Percentiles rank a stretch among this genome's conserved stretches.
phyloP scores from a whole-genome alignment of 2,113 vertebrate species.

The Leptobrachium leishanense region DNA sequence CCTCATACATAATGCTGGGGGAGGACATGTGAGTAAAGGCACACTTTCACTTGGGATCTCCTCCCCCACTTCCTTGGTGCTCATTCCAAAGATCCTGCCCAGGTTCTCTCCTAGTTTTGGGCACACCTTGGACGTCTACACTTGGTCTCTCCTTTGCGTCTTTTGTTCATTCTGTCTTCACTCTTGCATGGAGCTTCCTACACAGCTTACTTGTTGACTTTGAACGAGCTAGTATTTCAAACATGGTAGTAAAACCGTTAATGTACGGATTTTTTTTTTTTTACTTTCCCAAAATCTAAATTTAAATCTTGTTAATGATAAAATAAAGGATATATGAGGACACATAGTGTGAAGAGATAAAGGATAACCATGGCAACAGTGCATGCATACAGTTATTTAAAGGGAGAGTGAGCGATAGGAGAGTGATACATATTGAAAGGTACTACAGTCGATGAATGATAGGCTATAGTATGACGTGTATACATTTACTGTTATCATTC shows the following conservation, averaged over 20 bases:
- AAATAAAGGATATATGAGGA: too few relatives aligned
- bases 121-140: conserved; percentile 33
- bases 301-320: too few relatives aligned
- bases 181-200: conserved; percentile 37
- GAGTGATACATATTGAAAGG: too few relatives aligned
- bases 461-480: too few relatives aligned
- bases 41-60: conserved; percentile 50
- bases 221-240: neutral
- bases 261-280: too few relatives aligned
- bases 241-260: neutral
- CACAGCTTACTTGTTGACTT: conserved; percentile 47
- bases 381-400: too few relatives aligned
- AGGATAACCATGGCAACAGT: too few relatives aligned
- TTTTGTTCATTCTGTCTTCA: conserved; percentile 29
- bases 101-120: conserved; percentile 42
- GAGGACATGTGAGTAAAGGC: conserved; percentile 86
- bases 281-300: too few relatives aligned
- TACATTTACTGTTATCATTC: too few relatives aligned
- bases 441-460: too few relatives aligned
- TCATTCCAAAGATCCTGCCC: conserved; percentile 40
- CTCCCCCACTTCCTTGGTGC: conserved; percentile 49
- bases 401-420: too few relatives aligned
- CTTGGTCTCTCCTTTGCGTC: conserved; percentile 48
- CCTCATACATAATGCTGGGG: conserved; percentile 83
- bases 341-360: too few relatives aligned